Evolutionary conservation across 2,797 vertebrate species (phyloP), one percentile per base, ranked within the genome.

Genomic region (Lepidocolaptes lacrymiger): DNA sequence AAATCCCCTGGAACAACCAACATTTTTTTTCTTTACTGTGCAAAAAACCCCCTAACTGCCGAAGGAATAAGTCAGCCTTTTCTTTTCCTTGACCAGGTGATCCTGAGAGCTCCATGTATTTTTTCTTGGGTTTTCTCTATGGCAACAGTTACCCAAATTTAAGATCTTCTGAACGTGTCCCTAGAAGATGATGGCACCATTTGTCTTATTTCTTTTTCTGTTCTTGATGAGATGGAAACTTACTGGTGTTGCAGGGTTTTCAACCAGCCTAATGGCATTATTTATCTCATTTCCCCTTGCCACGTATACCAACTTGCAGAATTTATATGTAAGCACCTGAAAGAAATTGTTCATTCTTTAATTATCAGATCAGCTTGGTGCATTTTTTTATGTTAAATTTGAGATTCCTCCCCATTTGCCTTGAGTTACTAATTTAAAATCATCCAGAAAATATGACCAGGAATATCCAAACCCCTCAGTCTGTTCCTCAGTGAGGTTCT

Each of bases 141-240:
- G 49, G 67, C 1, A 83, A 14, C 16, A 55, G 39, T 39, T 43
- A 85, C 41, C 3, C 24, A 36, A 55, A 32, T 44, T 71, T 39
- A 44, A 69, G 52, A 71, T 46, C 46, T 39, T 34, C 19, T 46
- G 17, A 34, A 14, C 19, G 30, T 54, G 41, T 64, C 24, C 39
- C n/a, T 1, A 1, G 34, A 58, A 51, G 34, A 16, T 2, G 2
- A 26, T 18, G 30, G 27, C 49, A 74, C 17, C 0, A 2, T 78
- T 51, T 22, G 6, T 54, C 27, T 51, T 48, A 26, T 9, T 48
- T 24, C 20, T 85, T 66, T 27, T 83, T 81, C 37, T n/a, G 32
- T 84, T 75, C 43, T 30, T 85, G 61, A 18, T 77, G 37, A 80
- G 21, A 75, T 64, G 16, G 23, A 23, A 67, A 15, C 21, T 67